Evolutionary conservation across 2,113 vertebrate genomes (phyloP).

Genomic region (Triplophysa siluroides): DNA sequence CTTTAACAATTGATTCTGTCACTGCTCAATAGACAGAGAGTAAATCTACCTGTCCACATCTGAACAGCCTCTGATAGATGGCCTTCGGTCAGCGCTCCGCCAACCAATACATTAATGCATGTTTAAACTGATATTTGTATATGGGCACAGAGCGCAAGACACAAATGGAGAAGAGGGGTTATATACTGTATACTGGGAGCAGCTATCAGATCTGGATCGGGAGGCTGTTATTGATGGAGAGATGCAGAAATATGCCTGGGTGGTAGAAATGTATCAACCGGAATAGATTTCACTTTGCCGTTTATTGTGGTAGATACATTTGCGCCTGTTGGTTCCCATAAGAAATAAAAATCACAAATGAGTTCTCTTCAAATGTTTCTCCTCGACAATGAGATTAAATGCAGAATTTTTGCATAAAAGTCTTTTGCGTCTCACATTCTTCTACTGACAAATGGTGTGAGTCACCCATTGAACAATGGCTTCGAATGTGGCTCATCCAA

Average conservation of each 20-base stretch:
- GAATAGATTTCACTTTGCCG: background rate
- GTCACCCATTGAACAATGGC: background rate
- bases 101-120: constrained; percentile 42
- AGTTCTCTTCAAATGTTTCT: too few relatives aligned
- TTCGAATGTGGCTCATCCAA: constrained; percentile 40
- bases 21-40: constrained; percentile 18
- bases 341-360: too few relatives aligned
- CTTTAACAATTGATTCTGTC: constrained; percentile 49
- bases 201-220: background rate
- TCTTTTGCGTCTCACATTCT: too few relatives aligned
- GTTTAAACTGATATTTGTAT: constrained; percentile 47
- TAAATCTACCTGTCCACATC: constrained; percentile 15
- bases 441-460: background rate
- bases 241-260: constrained; percentile 1
- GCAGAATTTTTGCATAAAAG: too few relatives aligned
- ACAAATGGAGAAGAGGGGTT: constrained; percentile 34
- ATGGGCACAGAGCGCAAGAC: constrained; percentile 39
- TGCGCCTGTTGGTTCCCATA: too few relatives aligned
- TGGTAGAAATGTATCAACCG: background rate
- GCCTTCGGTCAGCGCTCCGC: constrained; percentile 33
- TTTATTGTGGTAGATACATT: background rate
- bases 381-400: too few relatives aligned
- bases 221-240: constrained; percentile 50
- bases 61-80: constrained; percentile 38
- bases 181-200: constrained; percentile 35